These are phyloP conservation scores for Drosophila repleta DNA, from an alignment of 1,140 invertebrate genomes.

Conservation along the genomic window DNA sequence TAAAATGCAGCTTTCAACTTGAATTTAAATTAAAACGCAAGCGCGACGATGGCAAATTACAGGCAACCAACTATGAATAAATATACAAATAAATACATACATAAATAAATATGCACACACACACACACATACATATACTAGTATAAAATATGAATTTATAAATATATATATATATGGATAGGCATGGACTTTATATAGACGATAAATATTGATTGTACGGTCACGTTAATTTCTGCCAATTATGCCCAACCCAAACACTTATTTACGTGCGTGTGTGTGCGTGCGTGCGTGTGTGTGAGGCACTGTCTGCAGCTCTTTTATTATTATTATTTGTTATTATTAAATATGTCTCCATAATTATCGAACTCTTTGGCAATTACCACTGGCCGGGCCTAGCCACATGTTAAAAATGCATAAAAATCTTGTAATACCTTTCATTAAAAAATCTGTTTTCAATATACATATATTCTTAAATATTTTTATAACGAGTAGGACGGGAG, in stretches of 20 bases:
- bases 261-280: slow-evolving; percentile 1
- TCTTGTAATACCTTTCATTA: slow-evolving; percentile 21
- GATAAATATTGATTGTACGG: slow-evolving; percentile 77
- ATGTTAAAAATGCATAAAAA: slow-evolving; percentile 51
- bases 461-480: too few species aligned
- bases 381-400: slow-evolving; percentile 33
- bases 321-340: slow-evolving; percentile 77
- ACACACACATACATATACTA: slow-evolving; percentile 10
- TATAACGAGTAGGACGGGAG: too few species aligned
- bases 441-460: too few species aligned
- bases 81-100: slow-evolving; percentile 29
- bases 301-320: slow-evolving; percentile 38
- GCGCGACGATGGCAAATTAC: slow-evolving; percentile 65
- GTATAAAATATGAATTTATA: slow-evolving; percentile 24
- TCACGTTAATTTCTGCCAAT: slow-evolving; percentile 77
- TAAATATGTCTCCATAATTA: slow-evolving; percentile 75
- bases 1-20: slow-evolving; percentile 62
- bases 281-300: not conserved
- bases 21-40: slow-evolving; percentile 80
- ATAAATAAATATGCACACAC: slow-evolving; percentile 26
- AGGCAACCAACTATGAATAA: slow-evolving; percentile 32
- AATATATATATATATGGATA: slow-evolving; percentile 17
- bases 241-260: slow-evolving; percentile 58
- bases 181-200: slow-evolving; percentile 46
- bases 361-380: slow-evolving; percentile 43